Percentiles rank a stretch among this genome's conserved stretches.
Conservation (phyloP, 2,888 invertebrate species). For the Dyspetes luteomarginatus region DNA sequence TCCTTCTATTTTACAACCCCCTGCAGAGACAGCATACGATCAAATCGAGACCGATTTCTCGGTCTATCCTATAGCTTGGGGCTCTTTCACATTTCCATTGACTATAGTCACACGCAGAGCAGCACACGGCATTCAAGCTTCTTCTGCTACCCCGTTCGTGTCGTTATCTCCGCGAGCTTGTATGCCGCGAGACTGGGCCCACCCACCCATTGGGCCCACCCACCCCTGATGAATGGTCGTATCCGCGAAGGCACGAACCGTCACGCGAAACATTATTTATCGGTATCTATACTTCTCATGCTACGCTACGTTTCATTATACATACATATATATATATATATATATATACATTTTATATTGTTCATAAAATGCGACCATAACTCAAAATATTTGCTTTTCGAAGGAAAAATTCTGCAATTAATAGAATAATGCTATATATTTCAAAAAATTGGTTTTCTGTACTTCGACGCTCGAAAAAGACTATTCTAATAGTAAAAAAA, state of each 20-base stretch:
- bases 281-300: constrained; percentile 56
- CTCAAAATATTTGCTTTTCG: no score
- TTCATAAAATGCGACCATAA: no score
- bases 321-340: not conserved
- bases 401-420: no score
- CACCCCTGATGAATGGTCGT: constrained; percentile 75
- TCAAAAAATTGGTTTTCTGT: no score
- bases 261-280: constrained; percentile 79
- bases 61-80: not conserved
- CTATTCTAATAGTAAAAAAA: no score
- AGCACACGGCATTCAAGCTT: constrained; percentile 15
- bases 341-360: not conserved
- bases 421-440: no score
- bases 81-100: not conserved
- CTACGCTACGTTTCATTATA: constrained; percentile 12
- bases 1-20: no score
- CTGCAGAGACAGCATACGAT: not conserved
- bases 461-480: no score
- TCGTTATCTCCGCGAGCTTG: constrained; percentile 73
- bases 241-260: constrained; percentile 73
- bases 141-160: constrained; percentile 34
- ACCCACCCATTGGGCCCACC: constrained; percentile 29
- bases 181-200: constrained; percentile 62
- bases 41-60: constrained; percentile 20
- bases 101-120: not conserved